phyloP scores from a whole-genome alignment of 2,888 invertebrate genomes.

The Colletes collaris region DNA sequence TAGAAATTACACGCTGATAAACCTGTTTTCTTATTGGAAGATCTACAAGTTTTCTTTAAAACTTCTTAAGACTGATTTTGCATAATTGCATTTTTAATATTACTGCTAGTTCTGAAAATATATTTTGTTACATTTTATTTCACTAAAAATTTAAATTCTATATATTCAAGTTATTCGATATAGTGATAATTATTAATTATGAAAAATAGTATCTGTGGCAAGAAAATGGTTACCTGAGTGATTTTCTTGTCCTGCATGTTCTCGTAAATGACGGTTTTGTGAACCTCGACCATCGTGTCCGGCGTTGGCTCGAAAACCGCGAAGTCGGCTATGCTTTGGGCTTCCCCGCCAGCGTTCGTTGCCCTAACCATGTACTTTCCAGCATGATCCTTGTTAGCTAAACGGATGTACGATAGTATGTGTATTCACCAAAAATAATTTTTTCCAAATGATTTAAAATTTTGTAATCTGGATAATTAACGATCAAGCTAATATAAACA shows the following conservation, averaged over 20 bases:
- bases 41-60: too few species aligned
- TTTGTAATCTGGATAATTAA: neutral
- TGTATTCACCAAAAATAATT: too few species aligned
- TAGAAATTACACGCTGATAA: neutral
- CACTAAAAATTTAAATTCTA: too few species aligned
- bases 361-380: constrained; percentile 91
- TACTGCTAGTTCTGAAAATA: too few species aligned
- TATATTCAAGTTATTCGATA: too few species aligned
- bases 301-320: constrained; percentile 89
- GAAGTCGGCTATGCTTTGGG: constrained; percentile 92
- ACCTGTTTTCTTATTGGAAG: too few species aligned
- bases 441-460: too few species aligned
- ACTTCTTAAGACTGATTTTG: too few species aligned
- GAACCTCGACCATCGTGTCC: constrained; percentile 87
- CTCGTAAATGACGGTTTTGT: constrained; percentile 87
- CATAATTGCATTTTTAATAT: too few species aligned
- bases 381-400: constrained; percentile 87
- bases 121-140: too few species aligned
- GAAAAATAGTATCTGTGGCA: neutral
- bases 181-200: too few species aligned
- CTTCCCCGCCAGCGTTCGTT: constrained; percentile 90
- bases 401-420: constrained; percentile 19
- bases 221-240: constrained; percentile 70
- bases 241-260: constrained; percentile 82
- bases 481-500: neutral